A percentile compares a stretch with the other conserved stretches of the same genome.
Evolutionary conservation across 1,140 invertebrate genomes (phyloP).

Genomic region (Leptonema lineaticorne): DNA sequence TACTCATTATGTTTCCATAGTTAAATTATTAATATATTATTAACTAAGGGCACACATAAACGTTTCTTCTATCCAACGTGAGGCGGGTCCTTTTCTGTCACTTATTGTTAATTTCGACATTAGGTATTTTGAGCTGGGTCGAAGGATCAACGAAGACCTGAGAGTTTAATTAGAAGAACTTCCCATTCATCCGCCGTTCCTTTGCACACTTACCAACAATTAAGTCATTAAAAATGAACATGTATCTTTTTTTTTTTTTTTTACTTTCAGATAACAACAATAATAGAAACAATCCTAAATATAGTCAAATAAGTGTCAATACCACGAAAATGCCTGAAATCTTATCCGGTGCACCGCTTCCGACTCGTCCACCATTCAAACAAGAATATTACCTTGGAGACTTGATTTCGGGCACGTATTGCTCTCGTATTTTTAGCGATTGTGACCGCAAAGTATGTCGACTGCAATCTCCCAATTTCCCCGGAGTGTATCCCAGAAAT

Average conservation of each 20-base stretch:
- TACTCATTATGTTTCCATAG: background rate
- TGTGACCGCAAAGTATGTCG: constrained; percentile 84
- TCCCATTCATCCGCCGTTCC: background rate
- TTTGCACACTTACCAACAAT: background rate
- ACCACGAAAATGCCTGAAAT: background rate
- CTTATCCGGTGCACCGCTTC: background rate
- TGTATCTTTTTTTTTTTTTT: background rate
- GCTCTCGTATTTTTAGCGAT: constrained; percentile 84
- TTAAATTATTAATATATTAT: constrained; percentile 10
- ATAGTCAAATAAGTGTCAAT: background rate
- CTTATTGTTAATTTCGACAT: background rate
- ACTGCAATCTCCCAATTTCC: constrained; percentile 88
- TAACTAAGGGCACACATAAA: background rate
- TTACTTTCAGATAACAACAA: background rate
- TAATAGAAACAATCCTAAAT: background rate
- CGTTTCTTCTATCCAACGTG: background rate
- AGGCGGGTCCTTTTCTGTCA: background rate
- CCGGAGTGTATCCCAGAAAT: constrained; percentile 86
- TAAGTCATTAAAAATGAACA: background rate
- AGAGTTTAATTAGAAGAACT: background rate
- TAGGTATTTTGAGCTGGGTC: constrained; percentile 8
- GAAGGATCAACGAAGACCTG: background rate
- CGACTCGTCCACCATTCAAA: constrained; percentile 40
- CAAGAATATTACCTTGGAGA: constrained; percentile 75
- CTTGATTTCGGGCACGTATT: constrained; percentile 84